phyloP scores from a whole-genome alignment of 2,113 vertebrate genomes.

The Pelvicachromis taeniatus region DNA sequence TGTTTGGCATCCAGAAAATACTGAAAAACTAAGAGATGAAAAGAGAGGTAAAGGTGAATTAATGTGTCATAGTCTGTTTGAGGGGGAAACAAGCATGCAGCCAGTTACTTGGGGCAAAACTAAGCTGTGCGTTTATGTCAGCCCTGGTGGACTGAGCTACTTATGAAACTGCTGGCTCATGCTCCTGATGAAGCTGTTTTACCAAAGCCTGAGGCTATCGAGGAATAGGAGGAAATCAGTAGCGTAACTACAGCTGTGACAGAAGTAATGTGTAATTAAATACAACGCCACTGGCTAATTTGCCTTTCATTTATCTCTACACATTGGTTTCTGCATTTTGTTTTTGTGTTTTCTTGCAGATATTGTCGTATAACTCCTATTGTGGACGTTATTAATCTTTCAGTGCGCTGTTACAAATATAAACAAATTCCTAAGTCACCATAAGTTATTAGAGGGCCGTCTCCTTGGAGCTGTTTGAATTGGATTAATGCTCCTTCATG shows the following conservation, averaged over 20 bases:
- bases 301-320: constrained; percentile 47
- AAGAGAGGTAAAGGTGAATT: constrained; percentile 40
- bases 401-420: constrained; percentile 41
- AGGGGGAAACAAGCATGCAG: constrained; percentile 22
- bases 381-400: constrained; percentile 58
- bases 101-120: constrained; percentile 14
- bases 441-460: constrained; percentile 55
- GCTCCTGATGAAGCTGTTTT: constrained; percentile 41
- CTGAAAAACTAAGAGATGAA: constrained; percentile 25
- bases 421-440: constrained; percentile 56
- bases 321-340: constrained; percentile 20
- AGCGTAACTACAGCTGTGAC: constrained; percentile 46
- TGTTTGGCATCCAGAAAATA: constrained; percentile 16
- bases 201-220: constrained; percentile 20
- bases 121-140: constrained; percentile 29
- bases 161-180: constrained; percentile 46
- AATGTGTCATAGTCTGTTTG: constrained; percentile 29
- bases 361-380: constrained; percentile 1
- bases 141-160: constrained; percentile 29
- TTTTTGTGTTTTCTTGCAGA: constrained; percentile 11
- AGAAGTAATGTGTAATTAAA: constrained; percentile 64
- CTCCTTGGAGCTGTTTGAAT: constrained; percentile 56
- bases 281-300: constrained; percentile 46
- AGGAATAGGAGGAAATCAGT: constrained; percentile 40
- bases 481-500: constrained; percentile 58